Evolutionary conservation across 2,113 vertebrate species (phyloP).

Genomic region (Egretta garzetta): DNA sequence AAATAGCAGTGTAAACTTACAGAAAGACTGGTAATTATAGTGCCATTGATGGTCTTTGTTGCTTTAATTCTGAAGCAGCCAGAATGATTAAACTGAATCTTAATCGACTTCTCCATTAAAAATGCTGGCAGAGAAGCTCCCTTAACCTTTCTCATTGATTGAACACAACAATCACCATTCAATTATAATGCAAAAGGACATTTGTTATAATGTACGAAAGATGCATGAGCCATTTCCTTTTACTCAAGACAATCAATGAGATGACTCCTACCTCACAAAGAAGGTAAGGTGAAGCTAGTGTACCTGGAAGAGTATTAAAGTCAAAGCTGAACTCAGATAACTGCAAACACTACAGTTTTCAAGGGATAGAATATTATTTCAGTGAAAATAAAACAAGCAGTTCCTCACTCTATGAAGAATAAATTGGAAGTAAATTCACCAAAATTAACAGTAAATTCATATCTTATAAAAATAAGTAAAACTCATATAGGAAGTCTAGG

Average conservation of each 20-base stretch:
- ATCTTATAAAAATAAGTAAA: not conserved
- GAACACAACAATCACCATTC: conserved; percentile 99
- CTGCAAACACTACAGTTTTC: conserved; percentile 20
- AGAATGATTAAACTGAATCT: conserved; percentile 99
- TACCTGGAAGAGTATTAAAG: conserved; percentile 71
- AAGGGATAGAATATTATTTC: not conserved
- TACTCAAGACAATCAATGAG: conserved; percentile 95
- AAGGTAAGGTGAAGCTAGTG: conserved; percentile 77
- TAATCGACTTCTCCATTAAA: conserved; percentile 99
- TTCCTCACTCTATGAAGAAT: not conserved
- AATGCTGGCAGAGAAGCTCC: conserved; percentile 97
- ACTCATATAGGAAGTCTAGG: not conserved
- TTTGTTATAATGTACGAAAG: conserved; percentile 99
- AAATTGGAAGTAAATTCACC: not conserved
- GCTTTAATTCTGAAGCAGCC: conserved; percentile 95
- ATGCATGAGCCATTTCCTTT: conserved; percentile 98
- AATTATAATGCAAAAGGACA: conserved; percentile 99
- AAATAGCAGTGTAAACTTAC: conserved; percentile 96
- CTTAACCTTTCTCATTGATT: conserved; percentile 99
- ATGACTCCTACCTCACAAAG: conserved; percentile 83
- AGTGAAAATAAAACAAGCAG: not conserved
- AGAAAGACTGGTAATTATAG: conserved; percentile 97
- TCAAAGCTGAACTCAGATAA: conserved; percentile 50
- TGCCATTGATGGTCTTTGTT: conserved; percentile 94
- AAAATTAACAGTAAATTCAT: not conserved